phyloP scores from a whole-genome alignment of 2,888 invertebrate genomes.

The Spatulosminthurus flaviceps region DNA sequence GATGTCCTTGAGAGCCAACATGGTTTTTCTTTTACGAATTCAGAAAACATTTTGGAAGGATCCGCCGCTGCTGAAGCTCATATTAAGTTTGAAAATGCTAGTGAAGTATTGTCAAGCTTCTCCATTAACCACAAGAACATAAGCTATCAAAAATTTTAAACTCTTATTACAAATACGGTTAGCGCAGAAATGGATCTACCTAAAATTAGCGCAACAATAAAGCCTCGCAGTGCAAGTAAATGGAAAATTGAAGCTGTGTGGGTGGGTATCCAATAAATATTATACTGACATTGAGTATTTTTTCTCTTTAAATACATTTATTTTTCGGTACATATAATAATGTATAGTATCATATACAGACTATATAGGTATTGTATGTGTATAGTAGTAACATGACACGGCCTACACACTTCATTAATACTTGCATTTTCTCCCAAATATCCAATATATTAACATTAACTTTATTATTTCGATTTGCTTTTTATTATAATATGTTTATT shows the following conservation, averaged over 20 bases:
- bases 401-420: conserved; percentile 10
- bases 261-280: no score
- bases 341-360: neutral
- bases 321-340: conserved; percentile 22
- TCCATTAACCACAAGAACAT: neutral
- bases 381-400: neutral
- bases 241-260: no score
- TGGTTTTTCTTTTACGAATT: neutral
- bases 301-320: conserved; percentile 25
- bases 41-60: neutral
- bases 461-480: neutral
- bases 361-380: conserved; percentile 10
- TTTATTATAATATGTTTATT: conserved; percentile 18
- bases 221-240: no score
- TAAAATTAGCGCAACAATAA: no score
- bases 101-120: neutral
- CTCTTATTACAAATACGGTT: no score
- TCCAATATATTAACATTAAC: neutral
- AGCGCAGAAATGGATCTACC: no score
- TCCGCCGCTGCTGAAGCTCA: neutral
- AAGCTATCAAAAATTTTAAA: neutral
- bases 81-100: neutral
- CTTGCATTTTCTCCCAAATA: neutral
- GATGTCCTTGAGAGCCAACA: conserved; percentile 31
- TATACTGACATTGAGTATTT: neutral